A percentile compares a stretch with the other conserved stretches of the same genome.
Evolutionary conservation across 2,888 invertebrate species (phyloP).

Genomic region (Synergus gifuensis): DNA sequence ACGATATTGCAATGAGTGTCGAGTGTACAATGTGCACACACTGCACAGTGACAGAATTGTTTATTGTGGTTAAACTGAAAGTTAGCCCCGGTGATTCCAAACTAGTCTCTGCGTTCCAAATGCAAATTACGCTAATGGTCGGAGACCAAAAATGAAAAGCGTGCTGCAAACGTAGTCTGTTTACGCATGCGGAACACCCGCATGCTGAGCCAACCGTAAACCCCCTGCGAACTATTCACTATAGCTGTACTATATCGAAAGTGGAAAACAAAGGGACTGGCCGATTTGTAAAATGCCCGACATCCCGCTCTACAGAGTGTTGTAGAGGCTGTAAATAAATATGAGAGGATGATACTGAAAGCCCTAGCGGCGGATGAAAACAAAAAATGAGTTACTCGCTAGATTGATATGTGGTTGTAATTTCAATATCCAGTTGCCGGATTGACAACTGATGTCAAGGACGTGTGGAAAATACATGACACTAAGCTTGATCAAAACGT

Average conservation of each 20-base stretch:
- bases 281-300: conserved; percentile 22
- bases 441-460: not conserved
- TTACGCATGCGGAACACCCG: conserved; percentile 35
- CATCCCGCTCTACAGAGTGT: not conserved
- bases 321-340: not conserved
- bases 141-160: conserved; percentile 36
- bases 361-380: not conserved
- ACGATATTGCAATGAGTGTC: conserved; percentile 20
- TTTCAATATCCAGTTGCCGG: conserved; percentile 10
- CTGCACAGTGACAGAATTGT: not conserved
- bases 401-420: not conserved
- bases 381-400: not conserved
- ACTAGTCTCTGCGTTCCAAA: not conserved
- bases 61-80: conserved; percentile 34
- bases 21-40: not conserved
- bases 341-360: not conserved
- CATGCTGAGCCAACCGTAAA: conserved; percentile 6
- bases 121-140: conserved; percentile 33
- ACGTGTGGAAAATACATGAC: not conserved
- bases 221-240: conserved; percentile 1
- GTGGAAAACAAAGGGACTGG: conserved; percentile 23
- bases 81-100: not conserved
- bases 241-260: conserved; percentile 8
- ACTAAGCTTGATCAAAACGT: not conserved
- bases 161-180: conserved; percentile 27